Conservation (phyloP, 2,888 invertebrate genomes). For the Chaetogeoica ovagalla region DNA sequence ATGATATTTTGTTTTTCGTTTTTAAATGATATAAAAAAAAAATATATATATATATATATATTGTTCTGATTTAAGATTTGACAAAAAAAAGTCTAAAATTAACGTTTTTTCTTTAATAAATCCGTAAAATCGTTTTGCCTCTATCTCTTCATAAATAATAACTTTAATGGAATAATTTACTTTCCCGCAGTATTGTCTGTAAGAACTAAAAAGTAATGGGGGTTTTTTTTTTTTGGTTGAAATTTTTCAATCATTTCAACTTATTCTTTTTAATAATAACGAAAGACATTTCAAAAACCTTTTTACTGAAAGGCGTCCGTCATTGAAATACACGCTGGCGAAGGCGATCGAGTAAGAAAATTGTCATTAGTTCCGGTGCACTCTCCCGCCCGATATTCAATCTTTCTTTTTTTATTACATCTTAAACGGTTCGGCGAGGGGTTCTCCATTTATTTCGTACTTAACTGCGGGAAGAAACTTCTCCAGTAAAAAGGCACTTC, state of each 20-base stretch:
- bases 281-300: slow-evolving; percentile 33
- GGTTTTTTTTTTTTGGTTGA: slow-evolving; percentile 18
- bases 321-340: slow-evolving; percentile 19
- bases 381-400: slow-evolving; percentile 30
- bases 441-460: slow-evolving; percentile 25
- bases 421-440: slow-evolving; percentile 42
- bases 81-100: too few species aligned
- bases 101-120: too few species aligned
- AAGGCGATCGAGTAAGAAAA: slow-evolving; percentile 47
- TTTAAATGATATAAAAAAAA: too few species aligned
- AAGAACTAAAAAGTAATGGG: slow-evolving; percentile 11
- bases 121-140: too few species aligned
- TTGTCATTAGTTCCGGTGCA: slow-evolving; percentile 52
- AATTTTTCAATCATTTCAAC: slow-evolving; percentile 16
- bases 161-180: slow-evolving; percentile 3
- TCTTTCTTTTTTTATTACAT: slow-evolving; percentile 39
- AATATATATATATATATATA: too few species aligned
- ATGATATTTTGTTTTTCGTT: neutral
- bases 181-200: neutral
- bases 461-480: slow-evolving; percentile 32
- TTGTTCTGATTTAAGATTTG: too few species aligned
- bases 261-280: slow-evolving; percentile 22
- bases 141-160: neutral
- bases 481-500: slow-evolving; percentile 12
- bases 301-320: slow-evolving; percentile 30